These are phyloP conservation scores for Panulirus ornatus DNA, from an alignment of 1,140 invertebrate genomes.

Conservation along the genomic window DNA sequence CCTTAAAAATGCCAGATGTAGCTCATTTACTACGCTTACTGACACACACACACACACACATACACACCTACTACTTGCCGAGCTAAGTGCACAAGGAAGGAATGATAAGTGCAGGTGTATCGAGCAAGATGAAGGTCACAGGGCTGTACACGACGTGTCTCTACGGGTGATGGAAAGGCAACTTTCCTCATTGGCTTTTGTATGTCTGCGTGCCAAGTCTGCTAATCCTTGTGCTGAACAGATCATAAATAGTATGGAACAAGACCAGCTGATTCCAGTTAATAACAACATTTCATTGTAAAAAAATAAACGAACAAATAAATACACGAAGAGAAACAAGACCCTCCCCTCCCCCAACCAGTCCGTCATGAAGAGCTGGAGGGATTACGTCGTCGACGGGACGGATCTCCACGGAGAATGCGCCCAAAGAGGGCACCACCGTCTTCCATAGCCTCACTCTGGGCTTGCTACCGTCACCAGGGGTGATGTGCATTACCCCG, in stretches of 20 bases:
- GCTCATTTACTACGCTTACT: background rate
- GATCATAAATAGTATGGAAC: conserved; percentile 48
- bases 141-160: background rate
- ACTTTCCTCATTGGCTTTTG: background rate
- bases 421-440: too few species aligned
- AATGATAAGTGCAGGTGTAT: background rate
- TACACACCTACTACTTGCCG: too few species aligned
- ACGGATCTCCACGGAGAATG: too few species aligned
- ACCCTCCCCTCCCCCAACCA: too few species aligned
- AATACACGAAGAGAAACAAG: conserved; percentile 9
- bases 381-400: too few species aligned
- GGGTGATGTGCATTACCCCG: background rate
- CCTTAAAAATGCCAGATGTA: conserved; percentile 30
- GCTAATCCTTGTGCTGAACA: conserved; percentile 33
- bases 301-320: conserved; percentile 16
- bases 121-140: background rate
- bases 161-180: background rate
- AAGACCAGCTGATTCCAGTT: conserved; percentile 68
- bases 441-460: too few species aligned
- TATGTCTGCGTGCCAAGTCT: conserved; percentile 5
- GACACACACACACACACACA: too few species aligned
- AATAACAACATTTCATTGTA: conserved; percentile 48
- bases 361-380: background rate
- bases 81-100: background rate
- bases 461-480: too few species aligned